Base-by-base conservation (phyloP, 2,888 invertebrate genomes). In the Norana najaformis region DNA sequence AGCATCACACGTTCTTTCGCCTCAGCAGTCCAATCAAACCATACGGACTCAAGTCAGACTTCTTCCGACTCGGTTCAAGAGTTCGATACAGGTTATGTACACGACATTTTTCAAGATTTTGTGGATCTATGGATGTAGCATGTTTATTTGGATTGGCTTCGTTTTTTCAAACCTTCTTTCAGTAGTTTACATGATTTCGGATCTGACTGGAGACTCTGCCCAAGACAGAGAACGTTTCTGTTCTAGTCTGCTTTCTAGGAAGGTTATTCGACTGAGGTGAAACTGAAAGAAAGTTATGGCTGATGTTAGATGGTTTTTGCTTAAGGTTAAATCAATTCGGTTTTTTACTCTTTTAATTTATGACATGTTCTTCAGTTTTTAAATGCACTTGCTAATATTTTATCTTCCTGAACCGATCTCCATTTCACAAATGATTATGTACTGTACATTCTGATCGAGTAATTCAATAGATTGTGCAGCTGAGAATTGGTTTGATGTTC, bases 1-100 rank as follows among this genome's bases (percentile, higher is more conserved):
- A 99, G 95, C 98, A 99, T 95, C 99, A 99, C 96, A 98, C 98
- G 2, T 99, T 99, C 96, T 99, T 99, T 96, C 96, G 99, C 92
- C 96, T 99, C 90, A 96, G 94, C 88, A 89, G 34, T 93, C 94
- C 39, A 93, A 93, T 35, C 93, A 93, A 91, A 93, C 93, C 88
- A 3, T 90, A 91, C 23, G 91, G 2, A 83, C 89, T 89, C 97
- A 97, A 4, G 97, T 97, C 39, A 94, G 98, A 98, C 95, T 99
- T 99, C 96, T 98, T 99, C 95, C 96, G 99, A 92, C 98, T 99
- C 98, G 99, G 99, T 90, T 99, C 99, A n/a, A 96, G 99, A 90
- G 99, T 99, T 95, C 97, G 98, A 94, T 97, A 97, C 94, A 96
- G 96, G 96, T 96, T 41, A 20, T 6, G 38, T n/a, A 4, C 2